phyloP scores from a whole-genome alignment of 2,888 invertebrate species.

The Salticus scenicus region DNA sequence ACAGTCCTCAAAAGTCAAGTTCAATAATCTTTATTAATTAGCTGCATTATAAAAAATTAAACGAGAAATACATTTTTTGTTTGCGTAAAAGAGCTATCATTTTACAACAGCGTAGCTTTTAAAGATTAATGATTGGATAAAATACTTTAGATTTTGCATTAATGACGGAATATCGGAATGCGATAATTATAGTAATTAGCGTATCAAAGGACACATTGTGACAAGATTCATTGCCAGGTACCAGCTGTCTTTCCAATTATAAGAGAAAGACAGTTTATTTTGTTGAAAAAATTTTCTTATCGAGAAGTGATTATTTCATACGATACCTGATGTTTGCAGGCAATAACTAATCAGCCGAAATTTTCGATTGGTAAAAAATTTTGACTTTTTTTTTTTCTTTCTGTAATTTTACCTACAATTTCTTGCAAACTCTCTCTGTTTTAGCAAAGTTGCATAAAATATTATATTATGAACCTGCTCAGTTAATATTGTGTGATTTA shows the following conservation, averaged over 20 bases:
- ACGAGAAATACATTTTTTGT: too few relatives aligned
- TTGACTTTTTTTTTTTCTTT: too few relatives aligned
- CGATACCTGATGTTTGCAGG: conserved; percentile 31
- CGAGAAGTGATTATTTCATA: conserved; percentile 61
- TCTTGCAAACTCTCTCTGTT: too few relatives aligned
- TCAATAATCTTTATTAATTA: too few relatives aligned
- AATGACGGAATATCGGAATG: conserved; percentile 62
- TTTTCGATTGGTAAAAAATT: conserved; percentile 28
- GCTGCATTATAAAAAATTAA: too few relatives aligned
- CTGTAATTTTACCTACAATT: too few relatives aligned
- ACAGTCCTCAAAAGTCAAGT: too few relatives aligned
- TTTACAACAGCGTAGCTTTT: conserved; percentile 17
- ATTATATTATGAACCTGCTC: too few relatives aligned
- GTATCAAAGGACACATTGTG: conserved; percentile 28
- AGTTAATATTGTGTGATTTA: too few relatives aligned
- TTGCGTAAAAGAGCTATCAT: background rate
- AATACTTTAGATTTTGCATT: conserved; percentile 64
- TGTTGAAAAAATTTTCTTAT: conserved; percentile 53
- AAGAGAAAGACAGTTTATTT: background rate
- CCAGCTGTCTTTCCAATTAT: conserved; percentile 36
- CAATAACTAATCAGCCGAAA: conserved; percentile 51
- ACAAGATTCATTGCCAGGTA: conserved; percentile 32
- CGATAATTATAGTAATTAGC: conserved; percentile 65
- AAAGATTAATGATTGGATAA: conserved; percentile 63
- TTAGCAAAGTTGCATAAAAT: too few relatives aligned